Evolutionary conservation across 1,140 invertebrate species (phyloP), one percentile per base, ranked within the genome.

Genomic region (Neodiprion pinetum): DNA sequence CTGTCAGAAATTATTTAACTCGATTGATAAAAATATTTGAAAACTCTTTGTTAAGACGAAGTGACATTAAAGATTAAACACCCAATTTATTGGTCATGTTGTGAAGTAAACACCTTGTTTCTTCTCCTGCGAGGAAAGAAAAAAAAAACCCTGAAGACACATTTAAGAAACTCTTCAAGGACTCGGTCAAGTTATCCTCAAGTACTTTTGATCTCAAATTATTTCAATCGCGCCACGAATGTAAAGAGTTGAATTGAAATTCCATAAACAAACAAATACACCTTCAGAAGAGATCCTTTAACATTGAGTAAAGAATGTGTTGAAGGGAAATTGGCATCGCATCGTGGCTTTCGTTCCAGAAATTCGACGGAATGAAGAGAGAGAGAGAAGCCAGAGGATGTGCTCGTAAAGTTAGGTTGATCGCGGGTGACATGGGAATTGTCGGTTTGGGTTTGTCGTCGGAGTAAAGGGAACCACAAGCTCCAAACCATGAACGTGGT

Each of bases 91-190:
- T 91, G 93, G 82, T 92, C 91, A 71, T 95, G 94, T 84, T 91
- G 92, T n/a, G 89, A 91, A 17, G 76, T 96, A 4, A 87, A 86
- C 49, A 92, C 87, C 71, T 80, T 96, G 10, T 96, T 93, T 77
- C 79, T 95, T 49, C 81, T 96, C 1, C 90, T 95, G 48, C 86
- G 95, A 76, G 86, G 91, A 0, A 95, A 95, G 84, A 93, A 93
- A 92, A 91, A 40, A 92, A 93, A 80, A 89, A 89, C 21, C 87
- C 90, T 0, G 77, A 84, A 3, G 88, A 91, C 73, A 86, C 92
- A 71, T 88, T 91, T 7, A 88, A 91, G 48, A 90, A 91, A 80
- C 88, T 90, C 61, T 92, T 92, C 70, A 86, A 90, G 21, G 87
- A 90, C 77, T 71, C 80, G 47, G 91, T 92, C 81, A 90, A 90